A percentile compares a stretch with the other conserved stretches of the same genome.
Conservation (phyloP, 2,888 invertebrate species). For the Acleris emargana region DNA sequence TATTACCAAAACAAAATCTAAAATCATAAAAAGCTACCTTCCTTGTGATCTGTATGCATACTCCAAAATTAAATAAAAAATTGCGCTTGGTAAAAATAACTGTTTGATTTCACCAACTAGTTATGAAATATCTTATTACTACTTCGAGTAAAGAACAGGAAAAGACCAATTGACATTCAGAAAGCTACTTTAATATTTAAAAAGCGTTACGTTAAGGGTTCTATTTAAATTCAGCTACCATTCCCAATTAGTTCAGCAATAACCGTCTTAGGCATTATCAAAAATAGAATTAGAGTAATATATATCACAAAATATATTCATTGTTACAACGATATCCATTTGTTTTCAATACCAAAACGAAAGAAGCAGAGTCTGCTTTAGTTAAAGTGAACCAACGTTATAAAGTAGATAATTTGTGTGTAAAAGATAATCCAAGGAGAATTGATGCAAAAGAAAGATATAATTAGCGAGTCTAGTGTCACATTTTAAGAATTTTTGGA, state of each 20-base stretch:
- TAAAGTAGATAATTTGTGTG: too few relatives aligned
- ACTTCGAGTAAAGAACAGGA: slow-evolving; percentile 12
- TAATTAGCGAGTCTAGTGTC: too few relatives aligned
- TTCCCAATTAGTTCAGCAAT: slow-evolving; percentile 72
- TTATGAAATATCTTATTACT: slow-evolving; percentile 1
- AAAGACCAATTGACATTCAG: slow-evolving; percentile 40
- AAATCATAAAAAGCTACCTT: too few relatives aligned
- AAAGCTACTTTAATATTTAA: slow-evolving; percentile 39
- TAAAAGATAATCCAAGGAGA: too few relatives aligned
- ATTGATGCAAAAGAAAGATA: too few relatives aligned
- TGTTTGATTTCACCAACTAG: not conserved
- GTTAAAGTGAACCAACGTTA: not conserved
- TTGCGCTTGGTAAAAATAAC: not conserved
- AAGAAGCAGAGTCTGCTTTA: not conserved
- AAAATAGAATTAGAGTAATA: slow-evolving; percentile 82
- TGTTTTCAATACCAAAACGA: slow-evolving; percentile 72
- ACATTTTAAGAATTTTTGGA: too few relatives aligned
- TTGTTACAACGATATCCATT: slow-evolving; percentile 70
- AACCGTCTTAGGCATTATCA: slow-evolving; percentile 79
- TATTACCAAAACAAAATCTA: too few relatives aligned
- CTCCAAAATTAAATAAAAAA: not conserved
- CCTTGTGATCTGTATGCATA: too few relatives aligned
- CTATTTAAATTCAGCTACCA: slow-evolving; percentile 64
- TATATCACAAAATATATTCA: slow-evolving; percentile 84
- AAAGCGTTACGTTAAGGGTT: slow-evolving; percentile 38